Evolutionary conservation across 2,888 invertebrate genomes (phyloP), one percentile per base, ranked within the genome.

Genomic region (Balanococcus diminutus): DNA sequence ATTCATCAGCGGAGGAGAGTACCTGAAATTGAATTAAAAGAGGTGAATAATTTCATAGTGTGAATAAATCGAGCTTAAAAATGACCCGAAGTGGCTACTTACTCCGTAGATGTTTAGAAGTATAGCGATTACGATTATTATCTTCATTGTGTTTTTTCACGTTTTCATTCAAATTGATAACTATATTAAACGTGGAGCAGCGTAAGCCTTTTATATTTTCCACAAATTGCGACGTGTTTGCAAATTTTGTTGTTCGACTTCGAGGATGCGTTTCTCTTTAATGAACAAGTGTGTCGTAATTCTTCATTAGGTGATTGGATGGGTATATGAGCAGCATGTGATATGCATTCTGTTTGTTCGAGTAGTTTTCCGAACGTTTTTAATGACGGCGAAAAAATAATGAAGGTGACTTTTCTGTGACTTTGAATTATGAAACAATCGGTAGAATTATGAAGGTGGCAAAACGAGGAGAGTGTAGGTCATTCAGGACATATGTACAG

Each of bases 221-320:
- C 5, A 31, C 14, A 31, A n/a, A 28, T 16, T 67, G 67, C 67
- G 28, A 16, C n/a, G n/a, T 28, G 67, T 16, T 67, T 28, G 14
- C 4, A 56, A 56, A 56, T 0, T 1, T 9, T 9, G 2, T 56
- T 8, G 8, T 22, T 56, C 56, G 8, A 9, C 22, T 56, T 22
- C 8, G 22, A 9, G 9, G 9, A 8, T 51, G n/a, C 19, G 8
- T 56, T 56, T 8, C 56, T 2, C 0, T 4, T 19, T 67, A 67
- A 67, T 67, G 67, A 67, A 67, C 67, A 67, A 67, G 67, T 67
- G 67, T 5, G 67, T 28, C 16, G 67, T 67, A 14, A 67, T 28
- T 67, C n/a, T 67, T 67, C 25, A 67, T 67, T 67, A 67, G 28
- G 28, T 28, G 31, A 67, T 22, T n/a, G n/a, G n/a, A 42, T 36